phyloP scores from a whole-genome alignment of 2,797 vertebrate species.

The Danionella dracula region DNA sequence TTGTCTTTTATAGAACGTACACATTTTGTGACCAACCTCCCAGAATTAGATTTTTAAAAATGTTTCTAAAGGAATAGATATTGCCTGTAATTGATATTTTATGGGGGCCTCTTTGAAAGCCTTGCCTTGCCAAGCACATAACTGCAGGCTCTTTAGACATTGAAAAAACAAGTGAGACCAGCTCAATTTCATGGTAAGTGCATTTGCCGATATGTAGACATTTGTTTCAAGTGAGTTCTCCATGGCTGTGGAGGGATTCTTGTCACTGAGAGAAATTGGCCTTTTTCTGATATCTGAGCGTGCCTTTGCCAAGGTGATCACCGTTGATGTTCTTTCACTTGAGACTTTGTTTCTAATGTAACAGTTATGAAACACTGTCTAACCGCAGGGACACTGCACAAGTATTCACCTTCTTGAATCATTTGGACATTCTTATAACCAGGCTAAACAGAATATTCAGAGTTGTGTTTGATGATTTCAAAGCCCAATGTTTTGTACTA shows the following conservation, averaged over 20 bases:
- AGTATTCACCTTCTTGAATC: neutral
- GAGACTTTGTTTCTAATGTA: slow-evolving; percentile 47
- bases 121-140: slow-evolving; percentile 23
- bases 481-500: no score
- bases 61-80: slow-evolving; percentile 46
- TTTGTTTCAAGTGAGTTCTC: slow-evolving; percentile 81
- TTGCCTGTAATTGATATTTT: slow-evolving; percentile 21
- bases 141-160: slow-evolving; percentile 61
- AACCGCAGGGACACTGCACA: neutral
- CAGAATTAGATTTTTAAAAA: slow-evolving; percentile 60
- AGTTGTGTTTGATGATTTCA: no score
- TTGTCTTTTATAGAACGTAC: slow-evolving; percentile 37
- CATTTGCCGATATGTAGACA: slow-evolving; percentile 77
- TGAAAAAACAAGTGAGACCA: slow-evolving; percentile 73
- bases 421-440: neutral
- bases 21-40: slow-evolving; percentile 52
- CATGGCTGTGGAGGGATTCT: slow-evolving; percentile 84
- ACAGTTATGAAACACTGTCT: slow-evolving; percentile 21
- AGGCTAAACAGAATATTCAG: no score
- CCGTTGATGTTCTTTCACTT: slow-evolving; percentile 58
- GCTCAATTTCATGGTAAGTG: slow-evolving; percentile 90
- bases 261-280: slow-evolving; percentile 88
- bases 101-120: slow-evolving; percentile 19
- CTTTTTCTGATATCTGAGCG: slow-evolving; percentile 79
- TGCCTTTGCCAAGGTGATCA: slow-evolving; percentile 47